These are phyloP conservation scores for Sebastes cheni DNA, from an alignment of 2,797 vertebrate species.

Conservation along the genomic window DNA sequence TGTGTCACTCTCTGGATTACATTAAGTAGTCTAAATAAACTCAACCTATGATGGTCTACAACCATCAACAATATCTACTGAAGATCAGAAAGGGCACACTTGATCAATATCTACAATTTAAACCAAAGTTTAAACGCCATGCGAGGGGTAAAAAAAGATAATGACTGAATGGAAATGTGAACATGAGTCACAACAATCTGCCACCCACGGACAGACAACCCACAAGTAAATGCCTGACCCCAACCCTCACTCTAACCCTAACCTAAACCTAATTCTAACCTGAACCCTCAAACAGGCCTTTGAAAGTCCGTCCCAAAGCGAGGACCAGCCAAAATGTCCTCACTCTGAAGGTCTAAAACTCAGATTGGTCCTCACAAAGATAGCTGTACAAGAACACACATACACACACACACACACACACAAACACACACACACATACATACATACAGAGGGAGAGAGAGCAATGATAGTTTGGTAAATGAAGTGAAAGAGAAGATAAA, in stretches of 20 bases:
- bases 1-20: background rate
- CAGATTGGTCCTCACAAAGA: background rate
- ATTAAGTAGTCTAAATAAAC: background rate
- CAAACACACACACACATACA: background rate
- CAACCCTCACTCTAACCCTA: no score
- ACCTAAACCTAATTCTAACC: no score
- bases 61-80: background rate
- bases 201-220: background rate
- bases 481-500: background rate
- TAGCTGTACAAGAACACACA: no score
- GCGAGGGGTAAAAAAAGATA: background rate
- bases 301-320: no score
- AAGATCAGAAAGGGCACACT: background rate
- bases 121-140: background rate
- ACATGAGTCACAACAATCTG: slow-evolving; percentile 34
- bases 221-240: no score
- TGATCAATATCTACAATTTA: background rate
- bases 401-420: no score
- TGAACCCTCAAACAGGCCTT: no score
- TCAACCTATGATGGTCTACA: background rate
- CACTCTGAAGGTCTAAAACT: no score
- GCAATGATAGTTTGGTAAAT: slow-evolving; percentile 4
- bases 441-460: background rate
- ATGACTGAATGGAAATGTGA: slow-evolving; percentile 20
- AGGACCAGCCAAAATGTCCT: no score